Conservation (phyloP, 1,140 invertebrate species). For the Solen grandis region DNA sequence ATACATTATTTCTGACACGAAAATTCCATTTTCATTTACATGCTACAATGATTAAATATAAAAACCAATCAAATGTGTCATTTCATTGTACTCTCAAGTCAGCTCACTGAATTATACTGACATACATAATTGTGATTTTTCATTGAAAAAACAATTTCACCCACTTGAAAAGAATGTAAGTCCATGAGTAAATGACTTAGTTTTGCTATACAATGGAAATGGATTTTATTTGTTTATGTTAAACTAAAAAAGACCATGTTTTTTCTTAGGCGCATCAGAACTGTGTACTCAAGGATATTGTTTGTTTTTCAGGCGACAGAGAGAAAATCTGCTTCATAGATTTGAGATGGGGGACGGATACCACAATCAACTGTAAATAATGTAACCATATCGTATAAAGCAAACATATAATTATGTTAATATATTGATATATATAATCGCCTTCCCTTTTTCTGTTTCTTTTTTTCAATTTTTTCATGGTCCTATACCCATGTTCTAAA, state of each 20-base stretch:
- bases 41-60: no score
- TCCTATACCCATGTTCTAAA: neutral
- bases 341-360: slow-evolving; percentile 39
- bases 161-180: neutral
- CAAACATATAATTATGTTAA: neutral
- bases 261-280: neutral
- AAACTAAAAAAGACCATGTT: neutral
- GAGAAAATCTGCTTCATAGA: slow-evolving; percentile 42
- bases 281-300: neutral
- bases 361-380: neutral
- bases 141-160: no score
- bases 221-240: neutral
- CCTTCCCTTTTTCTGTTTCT: neutral
- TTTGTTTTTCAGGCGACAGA: slow-evolving; percentile 42
- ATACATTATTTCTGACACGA: no score
- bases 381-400: no score
- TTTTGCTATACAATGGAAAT: neutral
- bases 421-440: neutral
- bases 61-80: no score
- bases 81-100: no score
- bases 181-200: neutral
- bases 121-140: neutral
- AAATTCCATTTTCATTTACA: no score
- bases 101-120: no score
- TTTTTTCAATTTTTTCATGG: neutral